Evolutionary conservation across 2,797 vertebrate species (phyloP).

Genomic region (Rhodeus uyekii): DNA sequence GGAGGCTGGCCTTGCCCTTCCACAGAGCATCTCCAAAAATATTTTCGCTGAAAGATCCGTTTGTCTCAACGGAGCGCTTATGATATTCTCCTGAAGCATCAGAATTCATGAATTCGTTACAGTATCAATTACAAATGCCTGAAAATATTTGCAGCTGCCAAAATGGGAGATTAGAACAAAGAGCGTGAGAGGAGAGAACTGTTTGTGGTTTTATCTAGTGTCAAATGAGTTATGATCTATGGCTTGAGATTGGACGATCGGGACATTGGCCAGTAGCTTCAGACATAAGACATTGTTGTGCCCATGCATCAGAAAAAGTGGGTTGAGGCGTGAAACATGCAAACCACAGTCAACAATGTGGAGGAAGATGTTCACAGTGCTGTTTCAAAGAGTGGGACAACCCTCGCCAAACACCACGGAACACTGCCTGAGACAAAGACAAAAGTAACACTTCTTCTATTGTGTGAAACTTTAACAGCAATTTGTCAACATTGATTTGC

Average conservation of each 20-base stretch:
- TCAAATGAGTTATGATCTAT: background rate
- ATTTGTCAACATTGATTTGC: conserved; percentile 55
- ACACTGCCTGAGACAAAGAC: conserved; percentile 14
- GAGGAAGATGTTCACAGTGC: conserved; percentile 4
- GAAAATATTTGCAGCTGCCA: background rate
- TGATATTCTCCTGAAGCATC: conserved; percentile 1
- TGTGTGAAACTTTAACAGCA: conserved; percentile 35
- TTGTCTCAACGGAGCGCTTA: background rate
- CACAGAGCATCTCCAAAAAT: conserved; percentile 7
- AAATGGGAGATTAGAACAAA: conserved; percentile 8
- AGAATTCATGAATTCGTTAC: conserved; percentile 7
- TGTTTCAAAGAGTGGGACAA: conserved; percentile 8
- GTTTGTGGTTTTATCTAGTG: conserved; percentile 15
- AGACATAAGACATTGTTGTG: background rate
- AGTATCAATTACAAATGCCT: conserved; percentile 4
- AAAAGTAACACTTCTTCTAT: conserved; percentile 31
- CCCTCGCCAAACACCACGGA: background rate
- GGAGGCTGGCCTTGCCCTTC: background rate
- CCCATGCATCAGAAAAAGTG: background rate
- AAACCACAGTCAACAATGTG: conserved; percentile 1
- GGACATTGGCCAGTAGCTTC: background rate
- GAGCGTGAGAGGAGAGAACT: conserved; percentile 1
- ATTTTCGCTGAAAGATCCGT: conserved; percentile 15
- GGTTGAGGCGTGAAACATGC: background rate
- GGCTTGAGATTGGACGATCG: background rate